Base-by-base conservation (phyloP, 53 echinoderm and acorn worm genomes). In the Stichopus horrens region DNA sequence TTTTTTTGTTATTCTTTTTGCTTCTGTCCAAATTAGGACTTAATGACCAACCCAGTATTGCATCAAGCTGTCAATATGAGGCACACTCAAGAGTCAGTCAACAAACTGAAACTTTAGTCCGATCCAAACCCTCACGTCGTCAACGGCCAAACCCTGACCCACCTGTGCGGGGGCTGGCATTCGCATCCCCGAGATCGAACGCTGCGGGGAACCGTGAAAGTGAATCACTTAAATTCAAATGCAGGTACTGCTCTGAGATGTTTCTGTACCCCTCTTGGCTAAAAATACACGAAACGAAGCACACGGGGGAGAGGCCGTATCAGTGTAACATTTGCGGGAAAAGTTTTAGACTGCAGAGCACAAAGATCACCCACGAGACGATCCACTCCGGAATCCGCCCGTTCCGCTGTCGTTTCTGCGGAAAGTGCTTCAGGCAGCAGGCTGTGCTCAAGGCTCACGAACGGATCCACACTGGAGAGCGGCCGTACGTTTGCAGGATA, bases 201-300 rank as follows among this genome's bases (percentile, higher is more conserved):
- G 71, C 18, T 6, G 18, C 14, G 7, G n/a, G 7, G 19, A 18
- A 18, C 7, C 14, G 7, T 6, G 18, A 18, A 20, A 71, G 71
- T 7, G 71, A 20, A 19, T 7, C 19, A 20, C 71, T 20, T 71
- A 81, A 81, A 4, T 57, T 81, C 8, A 81, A 58, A 53, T 81
- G 81, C 53, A 81, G 81, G 56, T 81, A 57, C 58, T 81, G 81
- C 56, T 56, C 57, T 7, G 58, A 81, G 18, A 9, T 57, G 58
- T 81, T 81, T 19, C n/a, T 81, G 7, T 81, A 81, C 57, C 81
- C 81, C 21, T 81, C 81, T 1, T 56, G 58, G 81, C 81, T 81
- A 16, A 81, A 81, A 58, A 81, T 81, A 21, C 81, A 81, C 58
- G 81, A 81, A 11, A 81, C 81, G n/a, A 81, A 81, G 52, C 81